These are phyloP conservation scores for Neoitamus cyanurus DNA, from an alignment of 2,888 invertebrate species.

Conservation along the genomic window DNA sequence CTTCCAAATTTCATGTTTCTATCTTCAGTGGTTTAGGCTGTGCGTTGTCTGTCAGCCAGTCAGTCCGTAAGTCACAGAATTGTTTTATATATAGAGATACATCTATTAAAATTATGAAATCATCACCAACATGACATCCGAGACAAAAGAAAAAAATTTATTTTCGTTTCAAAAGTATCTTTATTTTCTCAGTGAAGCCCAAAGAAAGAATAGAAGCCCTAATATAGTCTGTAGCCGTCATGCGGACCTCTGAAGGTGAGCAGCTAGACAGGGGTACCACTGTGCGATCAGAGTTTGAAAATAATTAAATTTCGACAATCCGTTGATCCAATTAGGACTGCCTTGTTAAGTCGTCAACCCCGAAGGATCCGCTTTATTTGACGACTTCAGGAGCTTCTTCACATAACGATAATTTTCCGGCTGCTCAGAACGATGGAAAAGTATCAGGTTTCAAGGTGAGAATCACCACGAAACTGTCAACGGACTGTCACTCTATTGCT, in stretches of 20 bases:
- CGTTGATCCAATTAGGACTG: constrained; percentile 49
- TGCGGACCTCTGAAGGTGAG: not conserved
- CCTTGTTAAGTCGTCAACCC: constrained; percentile 43
- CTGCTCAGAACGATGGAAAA: not conserved
- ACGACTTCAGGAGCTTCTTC: constrained; percentile 8
- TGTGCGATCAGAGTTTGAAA: not conserved
- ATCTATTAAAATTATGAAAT: too few species aligned
- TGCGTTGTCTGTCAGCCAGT: too few species aligned
- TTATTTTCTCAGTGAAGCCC: too few species aligned
- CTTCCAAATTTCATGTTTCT: too few species aligned
- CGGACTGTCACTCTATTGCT: not conserved
- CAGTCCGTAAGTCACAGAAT: too few species aligned
- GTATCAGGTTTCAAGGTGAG: not conserved
- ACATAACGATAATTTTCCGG: not conserved
- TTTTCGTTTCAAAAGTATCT: too few species aligned
- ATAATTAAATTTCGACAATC: constrained; percentile 35
- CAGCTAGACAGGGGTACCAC: not conserved
- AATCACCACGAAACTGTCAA: not conserved
- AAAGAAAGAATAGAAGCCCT: not conserved
- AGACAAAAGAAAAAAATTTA: not conserved
- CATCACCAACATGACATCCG: too few species aligned
- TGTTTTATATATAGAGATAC: too few species aligned
- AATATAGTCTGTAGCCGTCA: not conserved
- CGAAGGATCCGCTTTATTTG: not conserved
- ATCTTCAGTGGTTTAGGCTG: too few species aligned